Evolutionary conservation across 2,113 vertebrate genomes (phyloP).

Genomic region (Vulpes lagopus): DNA sequence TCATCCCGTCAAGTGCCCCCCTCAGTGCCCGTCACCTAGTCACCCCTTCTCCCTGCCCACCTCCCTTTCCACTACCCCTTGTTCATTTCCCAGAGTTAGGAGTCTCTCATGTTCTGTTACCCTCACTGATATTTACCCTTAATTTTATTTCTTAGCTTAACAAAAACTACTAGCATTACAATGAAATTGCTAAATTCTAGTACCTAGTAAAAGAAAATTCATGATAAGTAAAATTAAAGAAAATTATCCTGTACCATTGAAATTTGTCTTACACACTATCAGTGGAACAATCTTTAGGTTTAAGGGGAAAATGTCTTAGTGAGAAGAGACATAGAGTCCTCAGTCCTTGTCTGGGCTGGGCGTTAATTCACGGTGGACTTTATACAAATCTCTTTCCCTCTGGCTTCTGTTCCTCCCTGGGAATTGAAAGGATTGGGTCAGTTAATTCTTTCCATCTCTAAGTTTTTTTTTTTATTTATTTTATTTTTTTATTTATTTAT

Average conservation of each 20-base stretch:
- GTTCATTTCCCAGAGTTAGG: too few species aligned
- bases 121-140: not conserved
- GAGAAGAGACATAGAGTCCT: not conserved
- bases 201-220: not conserved
- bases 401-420: not conserved
- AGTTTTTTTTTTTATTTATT: not conserved
- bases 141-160: not conserved
- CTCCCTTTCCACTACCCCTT: too few species aligned
- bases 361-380: not conserved
- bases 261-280: not conserved
- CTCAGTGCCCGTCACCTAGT: too few species aligned
- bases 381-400: not conserved
- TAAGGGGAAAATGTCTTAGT: not conserved
- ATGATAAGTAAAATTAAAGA: not conserved
- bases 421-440: not conserved
- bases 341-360: not conserved
- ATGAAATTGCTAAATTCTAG: not conserved
- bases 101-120: too few species aligned
- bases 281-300: not conserved
- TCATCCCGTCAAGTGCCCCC: too few species aligned
- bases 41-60: too few species aligned
- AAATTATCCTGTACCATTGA: not conserved
- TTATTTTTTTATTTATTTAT: too few species aligned
- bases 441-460: not conserved
- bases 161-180: not conserved